Conservation (phyloP, 2,888 invertebrate species). For the Drosophila planitibia region DNA sequence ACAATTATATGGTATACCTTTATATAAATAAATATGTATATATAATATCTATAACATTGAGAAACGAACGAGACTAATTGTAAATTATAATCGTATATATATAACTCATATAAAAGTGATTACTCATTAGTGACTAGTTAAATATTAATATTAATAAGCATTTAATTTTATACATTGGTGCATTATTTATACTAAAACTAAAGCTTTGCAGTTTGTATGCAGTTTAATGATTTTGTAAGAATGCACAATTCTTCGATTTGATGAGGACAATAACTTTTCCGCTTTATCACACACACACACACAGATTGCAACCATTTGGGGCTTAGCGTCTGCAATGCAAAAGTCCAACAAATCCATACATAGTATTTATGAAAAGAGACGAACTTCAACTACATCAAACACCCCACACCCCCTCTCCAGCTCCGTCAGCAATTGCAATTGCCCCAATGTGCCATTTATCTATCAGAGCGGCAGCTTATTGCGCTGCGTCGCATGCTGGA, state of each 20-base stretch:
- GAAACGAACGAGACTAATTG: neutral
- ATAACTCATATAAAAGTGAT: neutral
- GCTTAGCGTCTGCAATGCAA: conserved; percentile 50
- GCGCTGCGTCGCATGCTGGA: conserved; percentile 32
- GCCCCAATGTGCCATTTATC: conserved; percentile 53
- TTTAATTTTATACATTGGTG: neutral
- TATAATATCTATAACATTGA: neutral
- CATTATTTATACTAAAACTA: neutral
- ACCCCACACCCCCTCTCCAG: neutral
- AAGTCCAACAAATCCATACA: conserved; percentile 53
- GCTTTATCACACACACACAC: neutral
- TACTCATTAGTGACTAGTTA: neutral
- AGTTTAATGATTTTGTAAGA: conserved; percentile 14
- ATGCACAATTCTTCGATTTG: conserved; percentile 32
- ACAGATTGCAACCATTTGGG: conserved; percentile 19
- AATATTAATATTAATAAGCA: neutral
- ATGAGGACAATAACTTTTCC: conserved; percentile 7
- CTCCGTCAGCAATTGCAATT: neutral
- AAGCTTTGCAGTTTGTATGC: neutral
- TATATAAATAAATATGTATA: neutral
- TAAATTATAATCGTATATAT: neutral
- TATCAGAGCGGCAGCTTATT: conserved; percentile 48
- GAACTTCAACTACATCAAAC: conserved; percentile 47
- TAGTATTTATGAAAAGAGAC: conserved; percentile 41
- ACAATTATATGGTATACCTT: neutral